Conservation (phyloP, 2,797 vertebrate species). For the Fundulus diaphanus region DNA sequence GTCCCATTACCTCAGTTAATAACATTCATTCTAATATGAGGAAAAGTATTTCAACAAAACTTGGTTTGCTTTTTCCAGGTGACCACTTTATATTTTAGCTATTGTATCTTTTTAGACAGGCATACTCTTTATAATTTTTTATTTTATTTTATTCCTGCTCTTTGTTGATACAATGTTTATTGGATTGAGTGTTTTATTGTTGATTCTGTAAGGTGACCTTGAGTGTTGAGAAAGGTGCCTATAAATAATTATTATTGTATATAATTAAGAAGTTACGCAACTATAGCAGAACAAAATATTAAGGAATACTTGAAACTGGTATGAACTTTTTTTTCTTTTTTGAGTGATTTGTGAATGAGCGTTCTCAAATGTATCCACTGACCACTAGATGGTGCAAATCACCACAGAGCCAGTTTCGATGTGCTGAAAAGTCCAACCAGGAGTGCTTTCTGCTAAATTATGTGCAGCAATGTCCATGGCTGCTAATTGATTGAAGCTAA, state of each 20-base stretch:
- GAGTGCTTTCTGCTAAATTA: not conserved
- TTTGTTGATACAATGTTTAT: no score
- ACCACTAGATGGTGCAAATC: constrained; percentile 18
- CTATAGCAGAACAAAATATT: no score
- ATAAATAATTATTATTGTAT: no score
- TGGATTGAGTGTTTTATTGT: no score
- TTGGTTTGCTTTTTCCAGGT: not conserved
- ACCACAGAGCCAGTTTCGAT: not conserved
- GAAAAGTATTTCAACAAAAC: not conserved
- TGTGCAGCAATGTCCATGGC: not conserved
- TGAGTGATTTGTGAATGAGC: no score
- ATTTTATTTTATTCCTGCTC: no score
- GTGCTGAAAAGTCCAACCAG: not conserved
- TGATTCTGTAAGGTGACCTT: no score
- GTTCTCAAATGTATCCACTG: not conserved
- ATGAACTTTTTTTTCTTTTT: not conserved
- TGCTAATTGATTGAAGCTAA: not conserved
- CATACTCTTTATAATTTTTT: no score
- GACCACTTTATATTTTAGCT: not conserved
- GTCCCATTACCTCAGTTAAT: not conserved
- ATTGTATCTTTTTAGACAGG: no score
- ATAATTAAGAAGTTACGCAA: not conserved
- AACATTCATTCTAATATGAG: not conserved
- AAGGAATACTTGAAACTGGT: not conserved
- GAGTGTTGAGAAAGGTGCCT: no score